Percentiles rank a stretch among this genome's conserved stretches.
Evolutionary conservation across 2,113 vertebrate genomes (phyloP).

Genomic region (Silurus glanis): DNA sequence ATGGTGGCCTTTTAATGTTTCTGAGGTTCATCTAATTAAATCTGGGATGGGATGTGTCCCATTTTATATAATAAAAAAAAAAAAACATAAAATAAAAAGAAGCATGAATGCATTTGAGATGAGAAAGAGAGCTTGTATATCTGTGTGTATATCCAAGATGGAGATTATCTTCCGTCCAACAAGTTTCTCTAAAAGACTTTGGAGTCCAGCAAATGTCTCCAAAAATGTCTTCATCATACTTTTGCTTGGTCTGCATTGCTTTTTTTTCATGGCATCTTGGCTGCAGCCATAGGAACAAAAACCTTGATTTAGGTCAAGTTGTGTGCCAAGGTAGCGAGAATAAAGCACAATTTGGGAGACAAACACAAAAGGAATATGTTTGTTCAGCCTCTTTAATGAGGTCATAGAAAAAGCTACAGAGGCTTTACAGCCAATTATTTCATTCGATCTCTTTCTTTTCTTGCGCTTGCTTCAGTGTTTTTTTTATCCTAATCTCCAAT

Average conservation of each 20-base stretch:
- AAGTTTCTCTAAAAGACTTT: background rate
- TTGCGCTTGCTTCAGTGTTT: conserved; percentile 14
- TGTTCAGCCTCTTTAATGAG: conserved; percentile 61
- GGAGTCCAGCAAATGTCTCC: background rate
- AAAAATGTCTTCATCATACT: background rate
- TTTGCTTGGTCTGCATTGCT: conserved; percentile 57
- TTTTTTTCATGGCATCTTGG: conserved; percentile 56
- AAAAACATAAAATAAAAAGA: background rate
- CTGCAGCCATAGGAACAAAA: conserved; percentile 55
- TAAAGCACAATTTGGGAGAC: conserved; percentile 59
- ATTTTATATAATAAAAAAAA: background rate
- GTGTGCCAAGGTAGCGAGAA: conserved; percentile 57
- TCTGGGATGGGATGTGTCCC: too few species aligned
- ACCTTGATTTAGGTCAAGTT: conserved; percentile 28
- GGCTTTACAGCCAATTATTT: conserved; percentile 42
- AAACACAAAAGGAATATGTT: conserved; percentile 65
- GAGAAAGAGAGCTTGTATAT: background rate
- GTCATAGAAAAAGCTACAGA: conserved; percentile 21
- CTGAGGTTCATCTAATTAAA: background rate
- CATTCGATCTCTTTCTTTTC: conserved; percentile 60
- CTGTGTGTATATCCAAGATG: background rate
- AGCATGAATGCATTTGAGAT: background rate
- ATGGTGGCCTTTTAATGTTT: background rate
- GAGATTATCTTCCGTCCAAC: background rate
- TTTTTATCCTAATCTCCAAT: conserved; percentile 65